Evolutionary conservation across 1,140 invertebrate genomes (phyloP), one percentile per base, ranked within the genome.

Genomic region (Bombyx mandarina): DNA sequence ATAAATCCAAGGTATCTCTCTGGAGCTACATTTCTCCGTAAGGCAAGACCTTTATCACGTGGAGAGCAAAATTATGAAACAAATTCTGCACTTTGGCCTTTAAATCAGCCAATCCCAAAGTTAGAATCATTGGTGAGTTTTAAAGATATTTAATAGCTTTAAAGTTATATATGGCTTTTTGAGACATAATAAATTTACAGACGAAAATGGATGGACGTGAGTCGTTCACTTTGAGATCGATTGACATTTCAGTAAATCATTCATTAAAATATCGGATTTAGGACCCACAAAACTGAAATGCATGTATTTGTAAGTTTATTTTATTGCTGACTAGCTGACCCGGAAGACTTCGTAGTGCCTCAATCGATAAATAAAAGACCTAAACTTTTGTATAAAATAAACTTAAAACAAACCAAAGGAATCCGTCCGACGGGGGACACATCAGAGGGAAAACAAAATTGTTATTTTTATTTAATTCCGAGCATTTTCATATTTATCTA

Each of bases 101-200:
- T 94, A 3, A 93, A 89, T 62, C 83, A 94, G 72, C 91, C 93
- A 1, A 67, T 93, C 12, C 86, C 89, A 5, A 95, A 79, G 62
- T 60, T 92, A 8, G 93, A 93, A 71, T 89, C 91, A 0, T 67
- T 90, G 51, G 84, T 90, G 56, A 75, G 68, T 52, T 9, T 49
- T 43, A 43, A 8, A 47, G 3, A 10, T 10, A 47, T 47, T 10
- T 3, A 47, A 47, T 47, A 2, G 3, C 45, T 47, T 45, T 2
- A 10, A 47, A 47, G 48, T 58, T 47, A 53, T 53, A 26, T 58
- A 6, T 46, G 12, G 57, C 12, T n/a, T 7, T 45, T 58, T 7
- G 45, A 47, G 18, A 35, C 4, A 35, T 18, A 44, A 57, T 48
- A 52, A 45, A 57, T 56, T 48, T 48, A 51, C 10, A 52, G 26